Conservation (phyloP, 2,888 invertebrate genomes). For the Nemotelus pantherinus region DNA sequence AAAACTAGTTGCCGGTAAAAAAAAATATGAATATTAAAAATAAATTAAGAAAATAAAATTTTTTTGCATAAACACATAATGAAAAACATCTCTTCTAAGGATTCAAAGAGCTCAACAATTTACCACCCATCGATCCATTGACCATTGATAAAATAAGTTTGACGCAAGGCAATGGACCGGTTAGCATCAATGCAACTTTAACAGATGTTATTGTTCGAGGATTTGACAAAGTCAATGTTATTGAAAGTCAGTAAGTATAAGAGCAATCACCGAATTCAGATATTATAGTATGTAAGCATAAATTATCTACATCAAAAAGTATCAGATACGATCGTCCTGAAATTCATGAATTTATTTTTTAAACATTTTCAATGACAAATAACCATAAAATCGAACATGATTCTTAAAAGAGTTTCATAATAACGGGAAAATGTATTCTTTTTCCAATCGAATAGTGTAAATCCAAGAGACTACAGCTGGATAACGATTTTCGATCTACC, state of each 20-base stretch:
- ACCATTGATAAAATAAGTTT: slow-evolving; percentile 72
- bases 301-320: background rate
- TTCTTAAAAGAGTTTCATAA: no score
- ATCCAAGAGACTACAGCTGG: slow-evolving; percentile 73
- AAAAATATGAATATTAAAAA: background rate
- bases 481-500: slow-evolving; percentile 72
- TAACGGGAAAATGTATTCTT: no score
- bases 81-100: slow-evolving; percentile 45
- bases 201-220: slow-evolving; percentile 72
- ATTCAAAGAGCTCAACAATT: slow-evolving; percentile 56
- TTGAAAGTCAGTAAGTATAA: slow-evolving; percentile 68
- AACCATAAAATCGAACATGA: no score
- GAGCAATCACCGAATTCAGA: background rate
- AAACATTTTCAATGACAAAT: background rate
- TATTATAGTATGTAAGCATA: background rate
- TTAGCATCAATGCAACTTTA: slow-evolving; percentile 73
- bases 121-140: slow-evolving; percentile 71
- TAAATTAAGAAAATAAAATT: background rate
- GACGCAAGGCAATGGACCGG: slow-evolving; percentile 74
- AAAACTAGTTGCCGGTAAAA: slow-evolving; percentile 69
- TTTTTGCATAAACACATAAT: background rate
- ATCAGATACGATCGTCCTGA: no score
- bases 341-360: background rate
- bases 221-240: slow-evolving; percentile 70
- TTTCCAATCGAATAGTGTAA: slow-evolving; percentile 65